Percentiles rank a stretch among this genome's conserved stretches.
phyloP scores from a whole-genome alignment of 2,113 vertebrate genomes.

The Etheostoma cragini region DNA sequence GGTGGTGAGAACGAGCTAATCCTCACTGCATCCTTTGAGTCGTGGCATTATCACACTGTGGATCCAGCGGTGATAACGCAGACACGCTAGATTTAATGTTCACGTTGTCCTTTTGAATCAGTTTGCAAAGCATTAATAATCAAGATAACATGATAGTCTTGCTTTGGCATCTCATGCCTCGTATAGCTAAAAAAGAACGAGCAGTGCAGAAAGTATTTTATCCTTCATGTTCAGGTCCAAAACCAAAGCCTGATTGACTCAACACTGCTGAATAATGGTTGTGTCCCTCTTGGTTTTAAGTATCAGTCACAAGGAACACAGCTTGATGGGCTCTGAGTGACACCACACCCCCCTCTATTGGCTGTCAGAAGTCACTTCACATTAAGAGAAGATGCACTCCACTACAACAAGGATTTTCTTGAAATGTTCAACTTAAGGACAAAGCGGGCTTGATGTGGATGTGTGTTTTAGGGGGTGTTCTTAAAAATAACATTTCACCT shows the following conservation, averaged over 20 bases:
- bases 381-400: neutral
- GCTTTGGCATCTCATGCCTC: conserved; percentile 2
- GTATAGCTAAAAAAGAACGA: neutral
- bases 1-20: conserved; percentile 35
- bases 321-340: neutral
- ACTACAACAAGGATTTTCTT: neutral
- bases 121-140: conserved; percentile 26
- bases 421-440: neutral
- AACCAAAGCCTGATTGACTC: conserved; percentile 23
- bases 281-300: conserved; percentile 20
- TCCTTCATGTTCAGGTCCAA: conserved; percentile 4
- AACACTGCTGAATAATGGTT: conserved; percentile 24
- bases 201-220: neutral
- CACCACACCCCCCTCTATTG: conserved; percentile 66
- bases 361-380: conserved; percentile 15
- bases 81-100: conserved; percentile 20
- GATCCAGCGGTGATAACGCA: conserved; percentile 46
- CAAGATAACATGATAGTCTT: neutral
- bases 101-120: conserved; percentile 21
- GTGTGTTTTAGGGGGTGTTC: neutral
- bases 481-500: conserved; percentile 5
- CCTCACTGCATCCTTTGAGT: conserved; percentile 32
- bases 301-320: neutral
- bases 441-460: neutral
- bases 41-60: conserved; percentile 59